Base-by-base conservation (phyloP, 2,797 vertebrate species). In the Acanthurus lineatus region DNA sequence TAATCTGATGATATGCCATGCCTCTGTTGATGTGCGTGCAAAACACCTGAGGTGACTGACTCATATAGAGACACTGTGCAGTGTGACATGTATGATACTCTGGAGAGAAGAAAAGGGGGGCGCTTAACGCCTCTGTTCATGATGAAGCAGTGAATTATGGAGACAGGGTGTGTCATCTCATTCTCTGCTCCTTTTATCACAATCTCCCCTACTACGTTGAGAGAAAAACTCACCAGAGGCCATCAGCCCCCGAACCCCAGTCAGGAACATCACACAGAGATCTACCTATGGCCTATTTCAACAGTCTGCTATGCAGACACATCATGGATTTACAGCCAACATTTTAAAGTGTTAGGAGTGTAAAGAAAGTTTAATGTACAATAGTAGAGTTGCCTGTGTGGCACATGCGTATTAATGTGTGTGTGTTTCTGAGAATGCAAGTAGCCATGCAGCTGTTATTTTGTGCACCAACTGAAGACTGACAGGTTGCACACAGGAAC, bases 141-240 rank as follows among this genome's bases (percentile, higher is more conserved):
- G 86, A 91, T 88, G 91, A 94, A 92, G 92, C 90, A 87, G 85
- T 74, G 81, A 94, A 94, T 94, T 93, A 91, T 90, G 87, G 86
- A 93, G 92, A 94, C 93, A 94, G 87, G 90, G 92, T 91, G 93
- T 94, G 91, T 94, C 93, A 95, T 94, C 94, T 94, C 86, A 91
- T 94, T 93, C 90, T 90, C 89, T 88, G 90, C 85, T 91, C 84
- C 91, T 94, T 92, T 94, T 90, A 94, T 94, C 93, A 92, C 89
- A 89, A 91, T 93, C 92, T 90, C 87, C 76, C 90, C 84, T 77
- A 90, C 88, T 67, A 86, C 19, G 86, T 86, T 89, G 81, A 89
- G 91, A 91, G 85, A 87, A 91, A 88, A 86, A 84, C 89, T 86
- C 90, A 89, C 86, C 87, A 87, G 91, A 91, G 91, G 88, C 91